A percentile compares a stretch with the other conserved stretches of the same genome.
Evolutionary conservation across 1,140 invertebrate species (phyloP).

Genomic region (Caerostris darwini): DNA sequence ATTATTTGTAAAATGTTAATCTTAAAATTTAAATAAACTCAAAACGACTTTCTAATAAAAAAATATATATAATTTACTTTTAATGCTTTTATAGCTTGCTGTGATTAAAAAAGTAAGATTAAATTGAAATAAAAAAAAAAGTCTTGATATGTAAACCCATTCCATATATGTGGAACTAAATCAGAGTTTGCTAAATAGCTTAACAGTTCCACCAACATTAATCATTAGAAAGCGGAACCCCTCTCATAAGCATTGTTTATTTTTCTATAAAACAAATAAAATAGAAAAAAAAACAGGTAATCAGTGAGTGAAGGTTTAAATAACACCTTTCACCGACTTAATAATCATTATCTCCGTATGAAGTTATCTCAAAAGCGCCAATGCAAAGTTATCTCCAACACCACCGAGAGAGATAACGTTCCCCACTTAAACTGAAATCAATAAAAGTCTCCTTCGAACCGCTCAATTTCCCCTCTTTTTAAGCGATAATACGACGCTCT

Average conservation of each 20-base stretch:
- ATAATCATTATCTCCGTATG: slow-evolving; percentile 56
- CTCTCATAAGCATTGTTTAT: slow-evolving; percentile 41
- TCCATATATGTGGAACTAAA: background rate
- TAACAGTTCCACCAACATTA: background rate
- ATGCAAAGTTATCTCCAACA: background rate
- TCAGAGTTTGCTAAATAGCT: slow-evolving; percentile 7
- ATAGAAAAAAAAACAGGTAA: background rate
- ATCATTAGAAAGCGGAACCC: background rate
- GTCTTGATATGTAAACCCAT: too few species aligned
- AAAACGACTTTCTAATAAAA: too few species aligned
- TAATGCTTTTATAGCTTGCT: too few species aligned
- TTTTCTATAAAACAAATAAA: background rate
- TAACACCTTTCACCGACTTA: slow-evolving; percentile 55
- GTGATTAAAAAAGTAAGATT: too few species aligned
- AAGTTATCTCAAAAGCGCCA: background rate
- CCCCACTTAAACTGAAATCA: slow-evolving; percentile 50
- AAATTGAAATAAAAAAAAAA: too few species aligned
- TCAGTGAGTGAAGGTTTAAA: slow-evolving; percentile 51
- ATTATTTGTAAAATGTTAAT: too few species aligned
- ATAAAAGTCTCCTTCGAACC: slow-evolving; percentile 46
- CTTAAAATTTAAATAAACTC: too few species aligned
- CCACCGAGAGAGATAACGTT: background rate
- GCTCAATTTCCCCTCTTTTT: slow-evolving; percentile 43
- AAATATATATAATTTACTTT: too few species aligned
- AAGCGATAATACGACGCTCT: slow-evolving; percentile 22